Base-by-base conservation (phyloP, 2,888 invertebrate genomes). In the Mesorhabditis sp. region DNA sequence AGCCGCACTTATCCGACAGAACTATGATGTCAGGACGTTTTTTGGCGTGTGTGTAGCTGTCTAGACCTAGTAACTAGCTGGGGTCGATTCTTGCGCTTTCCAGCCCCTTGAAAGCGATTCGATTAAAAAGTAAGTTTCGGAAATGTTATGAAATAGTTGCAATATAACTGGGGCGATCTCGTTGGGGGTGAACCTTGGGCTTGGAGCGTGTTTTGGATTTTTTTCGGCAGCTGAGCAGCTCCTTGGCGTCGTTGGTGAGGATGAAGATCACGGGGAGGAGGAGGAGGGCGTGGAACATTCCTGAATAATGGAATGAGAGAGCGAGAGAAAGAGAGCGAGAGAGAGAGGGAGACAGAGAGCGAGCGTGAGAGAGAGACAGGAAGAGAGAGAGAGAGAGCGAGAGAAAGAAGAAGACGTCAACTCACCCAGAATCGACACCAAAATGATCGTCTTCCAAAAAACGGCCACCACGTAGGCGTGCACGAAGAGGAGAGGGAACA, bases 401-500 rank as follows among this genome's bases (percentile, higher is more conserved):
- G 28, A 28, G 28, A 28, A 28, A 28, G 28, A 28, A 28, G 28
- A 41, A 68, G 50, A 5, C 68, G 41, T 28, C 43, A 42, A 64
- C 58, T 50, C 58, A 50, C 58, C 82, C 6, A 83, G 76, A 2
- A 79, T 67, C 5, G 79, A 76, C 61, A 83, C 83, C 4, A 83
- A 73, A 42, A 83, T 76, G 44, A 83, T 80, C 10, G 83, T 83
- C 71, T 83, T 83, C 82, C 82, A 83, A 76, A 83, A 83, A 5
- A 83, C 83, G 4, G 80, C 83, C 4, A 83, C 83, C 7, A 83
- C 83, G 70, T 83, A 83, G 5, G 83, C 83, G n/a, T 79, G 74
- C 50, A 83, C 80, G 66, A 84, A 82, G 71, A 84, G 74, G 66
- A 83, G 69, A 0, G 83, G 83, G 68, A 83, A 78, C 79, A 83